phyloP scores from a whole-genome alignment of 2,797 vertebrate species.

The Novumbra hubbsi region DNA sequence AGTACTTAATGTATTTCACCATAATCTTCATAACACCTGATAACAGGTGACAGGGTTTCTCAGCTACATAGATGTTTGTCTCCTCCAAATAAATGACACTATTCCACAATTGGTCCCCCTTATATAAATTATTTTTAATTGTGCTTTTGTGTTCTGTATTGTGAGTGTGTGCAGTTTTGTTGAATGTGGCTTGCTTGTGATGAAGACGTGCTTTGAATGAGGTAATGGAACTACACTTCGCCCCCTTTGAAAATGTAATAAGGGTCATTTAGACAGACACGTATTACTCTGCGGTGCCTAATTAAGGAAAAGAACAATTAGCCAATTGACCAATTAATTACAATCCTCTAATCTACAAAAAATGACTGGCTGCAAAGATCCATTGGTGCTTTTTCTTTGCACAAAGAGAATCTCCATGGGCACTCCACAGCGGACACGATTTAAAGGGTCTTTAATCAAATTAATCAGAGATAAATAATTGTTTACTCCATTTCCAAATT shows the following conservation, averaged over 20 bases:
- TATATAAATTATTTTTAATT: constrained; percentile 8
- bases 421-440: constrained; percentile 63
- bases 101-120: constrained; percentile 21
- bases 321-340: constrained; percentile 76
- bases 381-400: constrained; percentile 51
- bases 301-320: constrained; percentile 75
- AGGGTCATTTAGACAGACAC: constrained; percentile 58
- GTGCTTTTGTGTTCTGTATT: background rate
- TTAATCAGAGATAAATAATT: constrained; percentile 77
- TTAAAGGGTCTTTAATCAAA: constrained; percentile 76
- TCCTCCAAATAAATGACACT: constrained; percentile 10
- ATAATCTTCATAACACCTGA: constrained; percentile 40
- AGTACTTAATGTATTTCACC: constrained; percentile 47
- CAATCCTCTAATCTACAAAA: constrained; percentile 72
- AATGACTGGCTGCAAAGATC: constrained; percentile 60
- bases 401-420: constrained; percentile 69
- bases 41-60: constrained; percentile 35
- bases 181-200: constrained; percentile 2
- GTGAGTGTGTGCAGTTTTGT: background rate
- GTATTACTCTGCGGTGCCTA: constrained; percentile 58
- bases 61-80: constrained; percentile 13
- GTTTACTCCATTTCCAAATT: constrained; percentile 65
- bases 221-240: constrained; percentile 27
- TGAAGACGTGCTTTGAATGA: constrained; percentile 26
- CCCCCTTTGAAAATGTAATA: constrained; percentile 48